phyloP scores from a whole-genome alignment of 1,140 invertebrate genomes.

The Drosophila tristis region DNA sequence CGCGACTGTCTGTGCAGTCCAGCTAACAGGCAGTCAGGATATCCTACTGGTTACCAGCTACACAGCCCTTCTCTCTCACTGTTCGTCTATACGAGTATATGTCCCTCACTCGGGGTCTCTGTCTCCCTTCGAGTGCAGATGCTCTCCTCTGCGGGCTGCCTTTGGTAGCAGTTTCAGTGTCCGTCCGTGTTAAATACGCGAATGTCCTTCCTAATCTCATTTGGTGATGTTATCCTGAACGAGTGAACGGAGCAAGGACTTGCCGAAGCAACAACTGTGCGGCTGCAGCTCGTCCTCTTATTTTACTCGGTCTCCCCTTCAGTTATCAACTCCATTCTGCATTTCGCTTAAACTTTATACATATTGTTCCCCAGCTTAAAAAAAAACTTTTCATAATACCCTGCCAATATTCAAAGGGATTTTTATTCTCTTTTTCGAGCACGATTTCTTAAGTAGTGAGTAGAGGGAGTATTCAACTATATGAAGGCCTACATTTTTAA shows the following conservation, averaged over 20 bases:
- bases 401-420: constrained; percentile 18
- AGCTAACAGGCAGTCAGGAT: constrained; percentile 76
- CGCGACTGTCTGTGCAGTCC: constrained; percentile 44
- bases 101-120: background rate
- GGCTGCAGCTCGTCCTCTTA: background rate
- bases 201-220: constrained; percentile 84
- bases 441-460: too few relatives aligned
- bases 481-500: too few relatives aligned
- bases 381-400: constrained; percentile 44
- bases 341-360: constrained; percentile 72
- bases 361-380: constrained; percentile 57
- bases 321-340: constrained; percentile 60
- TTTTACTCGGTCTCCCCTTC: background rate
- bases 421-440: too few relatives aligned
- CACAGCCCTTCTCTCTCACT: background rate
- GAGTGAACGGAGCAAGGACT: constrained; percentile 31
- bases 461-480: too few relatives aligned
- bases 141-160: background rate
- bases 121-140: constrained; percentile 1
- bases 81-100: background rate
- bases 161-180: constrained; percentile 45
- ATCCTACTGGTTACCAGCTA: constrained; percentile 64
- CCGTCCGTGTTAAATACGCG: constrained; percentile 76
- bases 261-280: constrained; percentile 59
- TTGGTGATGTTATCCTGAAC: constrained; percentile 77